These are phyloP conservation scores for Gadus macrocephalus DNA, from an alignment of 2,113 vertebrate genomes.

Conservation along the genomic window DNA sequence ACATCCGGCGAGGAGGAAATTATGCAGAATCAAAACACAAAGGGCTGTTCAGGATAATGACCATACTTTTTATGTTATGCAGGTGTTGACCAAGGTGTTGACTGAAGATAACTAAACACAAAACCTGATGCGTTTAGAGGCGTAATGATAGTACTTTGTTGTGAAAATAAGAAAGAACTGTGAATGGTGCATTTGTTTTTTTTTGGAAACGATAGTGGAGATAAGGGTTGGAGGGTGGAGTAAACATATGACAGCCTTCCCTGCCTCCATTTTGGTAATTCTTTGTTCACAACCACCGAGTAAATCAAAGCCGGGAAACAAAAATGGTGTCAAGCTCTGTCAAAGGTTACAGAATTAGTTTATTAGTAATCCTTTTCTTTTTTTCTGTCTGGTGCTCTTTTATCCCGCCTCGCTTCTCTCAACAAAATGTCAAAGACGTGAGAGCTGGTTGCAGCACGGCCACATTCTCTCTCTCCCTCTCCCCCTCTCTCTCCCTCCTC, in stretches of 20 bases:
- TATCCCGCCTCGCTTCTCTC: conserved; percentile 10
- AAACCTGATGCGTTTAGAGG: too few species aligned
- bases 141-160: too few species aligned
- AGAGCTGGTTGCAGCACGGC: neutral
- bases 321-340: conserved; percentile 46
- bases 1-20: too few species aligned
- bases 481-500: neutral
- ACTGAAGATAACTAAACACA: too few species aligned
- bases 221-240: neutral
- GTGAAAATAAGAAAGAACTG: too few species aligned
- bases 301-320: conserved; percentile 39
- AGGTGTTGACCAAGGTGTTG: too few species aligned
- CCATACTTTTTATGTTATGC: too few species aligned
- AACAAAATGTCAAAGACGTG: conserved; percentile 15
- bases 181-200: neutral
- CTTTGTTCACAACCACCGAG: conserved; percentile 50
- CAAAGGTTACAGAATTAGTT: conserved; percentile 34
- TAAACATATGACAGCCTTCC: too few species aligned
- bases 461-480: neutral
- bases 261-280: conserved; percentile 14
- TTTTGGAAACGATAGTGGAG: neutral
- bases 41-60: too few species aligned
- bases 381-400: conserved; percentile 5
- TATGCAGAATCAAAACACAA: too few species aligned
- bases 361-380: conserved; percentile 9